These are phyloP conservation scores for Abscondita cerata DNA, from an alignment of 2,888 invertebrate genomes.

Conservation along the genomic window DNA sequence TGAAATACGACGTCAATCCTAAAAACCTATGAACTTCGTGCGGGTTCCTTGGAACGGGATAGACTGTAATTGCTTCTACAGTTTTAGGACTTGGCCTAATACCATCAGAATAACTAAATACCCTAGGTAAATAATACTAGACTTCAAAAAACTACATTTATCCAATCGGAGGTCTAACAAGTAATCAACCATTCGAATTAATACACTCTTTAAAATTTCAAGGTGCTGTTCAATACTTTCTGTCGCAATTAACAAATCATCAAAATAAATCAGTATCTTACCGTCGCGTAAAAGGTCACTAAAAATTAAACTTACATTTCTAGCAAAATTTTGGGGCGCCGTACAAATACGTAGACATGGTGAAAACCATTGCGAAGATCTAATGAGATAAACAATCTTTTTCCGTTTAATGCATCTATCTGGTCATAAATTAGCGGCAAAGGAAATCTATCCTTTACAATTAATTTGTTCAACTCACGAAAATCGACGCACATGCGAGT, in stretches of 20 bases:
- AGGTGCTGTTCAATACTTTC: constrained; percentile 23
- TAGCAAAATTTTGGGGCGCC: constrained; percentile 26
- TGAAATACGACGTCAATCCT: constrained; percentile 43
- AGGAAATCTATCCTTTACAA: constrained; percentile 1
- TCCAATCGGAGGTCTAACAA: neutral
- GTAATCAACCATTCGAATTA: neutral
- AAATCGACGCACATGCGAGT: neutral
- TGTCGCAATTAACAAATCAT: constrained; percentile 37
- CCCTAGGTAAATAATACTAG: constrained; percentile 46
- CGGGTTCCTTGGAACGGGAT: constrained; percentile 6
- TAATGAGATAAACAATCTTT: constrained; percentile 35
- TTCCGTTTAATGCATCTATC: constrained; percentile 30
- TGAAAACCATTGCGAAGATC: constrained; percentile 38
- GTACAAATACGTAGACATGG: constrained; percentile 42
- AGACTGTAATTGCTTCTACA: neutral
- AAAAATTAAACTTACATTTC: constrained; percentile 9
- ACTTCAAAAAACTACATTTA: constrained; percentile 44
- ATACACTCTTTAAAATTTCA: constrained; percentile 7
- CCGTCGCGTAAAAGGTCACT: neutral
- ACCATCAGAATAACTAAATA: constrained; percentile 43
- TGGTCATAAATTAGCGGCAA: constrained; percentile 34
- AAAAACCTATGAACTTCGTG: constrained; percentile 31
- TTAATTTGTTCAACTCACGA: neutral
- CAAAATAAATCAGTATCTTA: constrained; percentile 27
- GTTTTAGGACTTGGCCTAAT: neutral